These are phyloP conservation scores for Siniperca scherzeri DNA, from an alignment of 2,797 vertebrate genomes.

Conservation along the genomic window DNA sequence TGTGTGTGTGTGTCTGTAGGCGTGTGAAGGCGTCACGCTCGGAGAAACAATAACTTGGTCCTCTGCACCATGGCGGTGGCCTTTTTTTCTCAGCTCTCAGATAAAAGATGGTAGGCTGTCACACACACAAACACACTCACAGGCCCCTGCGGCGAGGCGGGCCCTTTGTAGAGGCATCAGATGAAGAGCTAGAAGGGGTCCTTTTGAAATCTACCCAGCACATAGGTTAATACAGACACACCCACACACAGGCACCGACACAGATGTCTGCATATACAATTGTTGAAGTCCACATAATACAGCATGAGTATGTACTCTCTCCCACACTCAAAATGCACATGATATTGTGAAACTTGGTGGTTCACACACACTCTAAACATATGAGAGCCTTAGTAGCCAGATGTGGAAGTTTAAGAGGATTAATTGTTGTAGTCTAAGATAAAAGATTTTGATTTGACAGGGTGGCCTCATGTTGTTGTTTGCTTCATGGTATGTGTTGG, in stretches of 20 bases:
- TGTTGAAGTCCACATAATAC: constrained; percentile 2
- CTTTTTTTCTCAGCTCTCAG: constrained; percentile 74
- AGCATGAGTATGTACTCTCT: background rate
- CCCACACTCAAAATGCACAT: constrained; percentile 10
- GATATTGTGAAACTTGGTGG: constrained; percentile 14
- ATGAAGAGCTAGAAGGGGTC: constrained; percentile 71
- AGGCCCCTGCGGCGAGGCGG: constrained; percentile 56
- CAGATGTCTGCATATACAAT: constrained; percentile 18
- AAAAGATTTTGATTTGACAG: constrained; percentile 4
- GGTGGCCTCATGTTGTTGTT: background rate
- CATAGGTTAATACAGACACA: constrained; percentile 43
- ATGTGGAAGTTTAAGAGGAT: constrained; percentile 45
- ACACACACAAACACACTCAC: constrained; percentile 27
- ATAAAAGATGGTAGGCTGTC: constrained; percentile 62
- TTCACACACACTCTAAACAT: background rate
- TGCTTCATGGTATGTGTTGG: constrained; percentile 3
- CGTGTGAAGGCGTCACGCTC: constrained; percentile 53
- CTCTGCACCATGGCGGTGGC: constrained; percentile 49
- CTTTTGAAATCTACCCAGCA: constrained; percentile 72
- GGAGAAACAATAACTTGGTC: constrained; percentile 63
- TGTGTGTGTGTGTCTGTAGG: constrained; percentile 35
- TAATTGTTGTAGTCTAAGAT: constrained; percentile 13
- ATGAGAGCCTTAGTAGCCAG: constrained; percentile 8
- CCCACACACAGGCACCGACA: constrained; percentile 33
- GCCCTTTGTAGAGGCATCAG: constrained; percentile 80